Conservation (phyloP, 2,888 invertebrate genomes). For the Calliopum simillimum region DNA sequence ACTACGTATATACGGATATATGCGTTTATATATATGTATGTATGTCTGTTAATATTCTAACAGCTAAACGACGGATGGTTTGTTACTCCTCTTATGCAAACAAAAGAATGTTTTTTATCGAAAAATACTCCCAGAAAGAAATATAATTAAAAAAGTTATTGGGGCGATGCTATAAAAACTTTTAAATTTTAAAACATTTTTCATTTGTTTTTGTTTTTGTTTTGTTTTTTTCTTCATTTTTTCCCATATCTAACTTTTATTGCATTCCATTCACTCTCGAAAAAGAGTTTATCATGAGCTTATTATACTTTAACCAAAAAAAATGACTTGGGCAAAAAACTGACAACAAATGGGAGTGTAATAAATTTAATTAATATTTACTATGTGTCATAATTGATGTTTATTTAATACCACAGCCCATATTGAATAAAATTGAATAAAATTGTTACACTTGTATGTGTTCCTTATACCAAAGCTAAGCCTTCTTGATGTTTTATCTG, state of each 20-base stretch:
- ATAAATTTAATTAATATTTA: conserved; percentile 56
- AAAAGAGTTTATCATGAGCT: conserved; percentile 59
- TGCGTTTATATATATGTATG: not conserved
- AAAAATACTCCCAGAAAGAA: conserved; percentile 12
- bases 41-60: not conserved
- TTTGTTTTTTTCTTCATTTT: not conserved
- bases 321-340: conserved; percentile 33
- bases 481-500: too few relatives aligned
- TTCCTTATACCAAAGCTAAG: too few relatives aligned
- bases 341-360: conserved; percentile 25
- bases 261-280: conserved; percentile 17
- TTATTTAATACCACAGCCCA: too few relatives aligned
- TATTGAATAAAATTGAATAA: too few relatives aligned
- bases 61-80: conserved; percentile 1
- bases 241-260: not conserved
- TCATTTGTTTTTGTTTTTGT: too few relatives aligned
- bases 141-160: conserved; percentile 57
- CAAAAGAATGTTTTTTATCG: conserved; percentile 28
- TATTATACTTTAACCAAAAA: conserved; percentile 48
- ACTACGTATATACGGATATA: too few relatives aligned
- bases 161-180: conserved; percentile 35
- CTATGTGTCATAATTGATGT: not conserved
- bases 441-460: too few relatives aligned
- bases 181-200: conserved; percentile 29
- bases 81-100: conserved; percentile 25